phyloP scores from a whole-genome alignment of 2,113 vertebrate species.

The Syrmaticus mikado region DNA sequence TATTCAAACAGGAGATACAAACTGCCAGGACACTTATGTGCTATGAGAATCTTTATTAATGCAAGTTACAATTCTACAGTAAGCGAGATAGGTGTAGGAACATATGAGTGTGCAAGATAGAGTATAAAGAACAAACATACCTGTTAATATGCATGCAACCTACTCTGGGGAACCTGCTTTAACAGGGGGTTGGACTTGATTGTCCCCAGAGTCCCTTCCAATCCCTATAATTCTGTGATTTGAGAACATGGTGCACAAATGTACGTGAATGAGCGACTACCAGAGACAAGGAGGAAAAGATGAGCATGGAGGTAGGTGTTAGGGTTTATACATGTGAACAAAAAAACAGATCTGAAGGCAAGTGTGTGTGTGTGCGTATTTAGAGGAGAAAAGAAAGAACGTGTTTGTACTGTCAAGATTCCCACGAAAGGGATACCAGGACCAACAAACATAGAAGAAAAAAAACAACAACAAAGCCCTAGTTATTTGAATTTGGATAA shows the following conservation, averaged over 20 bases:
- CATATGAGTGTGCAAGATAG: background rate
- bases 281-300: background rate
- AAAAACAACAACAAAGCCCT: background rate
- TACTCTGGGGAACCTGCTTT: no score
- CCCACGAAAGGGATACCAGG: background rate
- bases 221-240: background rate
- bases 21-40: background rate
- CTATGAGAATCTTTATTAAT: background rate
- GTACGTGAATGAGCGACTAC: background rate
- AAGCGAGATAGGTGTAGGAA: background rate
- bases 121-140: background rate
- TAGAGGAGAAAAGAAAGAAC: background rate
- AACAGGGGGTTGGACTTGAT: no score
- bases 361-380: background rate
- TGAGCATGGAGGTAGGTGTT: rapidly evolving
- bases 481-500: background rate
- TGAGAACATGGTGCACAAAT: background rate
- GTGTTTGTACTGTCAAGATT: background rate
- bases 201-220: no score
- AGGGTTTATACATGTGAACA: background rate
- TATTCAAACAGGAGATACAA: background rate
- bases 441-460: background rate
- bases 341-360: background rate
- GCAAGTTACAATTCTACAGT: background rate
- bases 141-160: background rate